Base-by-base conservation (phyloP, 2,888 invertebrate genomes). In the Drosophila hawaiiensis region DNA sequence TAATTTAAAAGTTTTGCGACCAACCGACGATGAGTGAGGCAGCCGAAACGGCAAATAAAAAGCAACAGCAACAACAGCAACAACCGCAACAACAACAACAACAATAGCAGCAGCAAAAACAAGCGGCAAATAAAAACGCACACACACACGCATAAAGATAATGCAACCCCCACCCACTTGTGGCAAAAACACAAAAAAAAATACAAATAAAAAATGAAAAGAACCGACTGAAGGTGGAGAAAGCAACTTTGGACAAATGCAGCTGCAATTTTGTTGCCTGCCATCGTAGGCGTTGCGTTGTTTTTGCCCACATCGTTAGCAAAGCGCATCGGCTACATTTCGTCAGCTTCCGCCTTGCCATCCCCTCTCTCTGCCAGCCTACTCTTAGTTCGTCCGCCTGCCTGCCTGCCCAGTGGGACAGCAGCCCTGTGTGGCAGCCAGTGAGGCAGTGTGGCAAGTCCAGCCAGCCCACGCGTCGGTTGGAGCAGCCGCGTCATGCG, bases 251-350 rank as follows among this genome's bases (percentile, higher is more conserved):
- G 85, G 80, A 66, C 78, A 56, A 56, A 55, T 75, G 82, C 89
- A 83, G 88, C 80, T 76, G 78, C 81, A 78, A 82, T 72, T 64
- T 69, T 70, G 68, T 75, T 62, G 72, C 66, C 37, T 69, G 71
- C 35, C 58, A 55, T 78, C 72, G 88, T 87, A 84, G 90, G 88
- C 86, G 77, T 83, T 89, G 89, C 80, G 84, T 86, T 90, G 90
- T 88, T 90, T 83, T 87, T 90, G 90, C 78, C 86, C 81, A 85
- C 86, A 88, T 90, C 90, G 87, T 87, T 87, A 90, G 86, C 85
- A 80, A 80, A 73, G 83, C 86, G 86, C 91, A 91, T 91, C 91
- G 91, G 91, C 89, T 87, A 83, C 91, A 91, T 90, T 91, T 91
- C 91, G 91, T 91, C 88, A 91, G 88, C 91, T 91, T 91, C 91